Evolutionary conservation across 2,888 invertebrate genomes (phyloP).

Genomic region (Dasypolia templi): DNA sequence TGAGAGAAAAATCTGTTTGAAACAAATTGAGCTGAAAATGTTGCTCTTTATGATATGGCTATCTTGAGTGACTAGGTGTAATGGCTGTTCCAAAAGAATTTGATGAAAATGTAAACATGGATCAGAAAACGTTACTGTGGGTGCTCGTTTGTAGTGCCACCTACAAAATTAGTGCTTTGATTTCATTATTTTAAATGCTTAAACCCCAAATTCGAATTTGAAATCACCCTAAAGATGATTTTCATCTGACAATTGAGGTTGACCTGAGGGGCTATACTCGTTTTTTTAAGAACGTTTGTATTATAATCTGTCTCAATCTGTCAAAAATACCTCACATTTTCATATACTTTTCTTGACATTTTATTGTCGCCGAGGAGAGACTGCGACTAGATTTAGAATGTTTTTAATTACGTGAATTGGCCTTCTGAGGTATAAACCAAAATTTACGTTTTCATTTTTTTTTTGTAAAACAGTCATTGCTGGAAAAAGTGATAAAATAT

Average conservation of each 20-base stretch:
- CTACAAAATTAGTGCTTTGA: not conserved
- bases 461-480: not conserved
- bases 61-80: not conserved
- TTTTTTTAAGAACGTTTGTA: too few relatives aligned
- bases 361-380: too few relatives aligned
- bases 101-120: not conserved
- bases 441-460: too few relatives aligned
- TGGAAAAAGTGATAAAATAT: not conserved
- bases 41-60: not conserved
- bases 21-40: constrained; percentile 4
- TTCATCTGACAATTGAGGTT: not conserved
- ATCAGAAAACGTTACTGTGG: not conserved
- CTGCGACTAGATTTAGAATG: too few relatives aligned
- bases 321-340: too few relatives aligned
- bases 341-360: too few relatives aligned
- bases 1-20: constrained; percentile 11
- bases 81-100: not conserved
- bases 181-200: not conserved
- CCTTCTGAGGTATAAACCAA: too few relatives aligned
- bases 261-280: too few relatives aligned
- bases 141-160: not conserved
- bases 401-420: too few relatives aligned
- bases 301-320: too few relatives aligned
- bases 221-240: not conserved
- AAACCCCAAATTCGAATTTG: not conserved